Base-by-base conservation (phyloP, 2,797 vertebrate species). In the Merluccius polli region DNA sequence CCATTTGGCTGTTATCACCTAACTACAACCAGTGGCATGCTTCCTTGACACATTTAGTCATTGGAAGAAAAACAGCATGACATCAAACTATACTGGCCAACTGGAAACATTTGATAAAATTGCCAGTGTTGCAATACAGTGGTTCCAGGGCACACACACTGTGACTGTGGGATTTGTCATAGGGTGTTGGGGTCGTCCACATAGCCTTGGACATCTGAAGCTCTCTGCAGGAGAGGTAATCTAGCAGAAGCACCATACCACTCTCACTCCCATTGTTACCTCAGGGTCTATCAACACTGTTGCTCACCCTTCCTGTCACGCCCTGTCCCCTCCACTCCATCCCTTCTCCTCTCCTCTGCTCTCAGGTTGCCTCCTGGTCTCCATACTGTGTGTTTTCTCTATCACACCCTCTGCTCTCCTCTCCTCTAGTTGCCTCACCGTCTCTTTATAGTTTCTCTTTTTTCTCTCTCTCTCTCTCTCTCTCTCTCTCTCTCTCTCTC, bases 151-250 rank as follows among this genome's bases (percentile, higher is more conserved):
- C 41, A 15, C 41, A 44, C 44, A 18, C 44, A 4, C 44, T 15
- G 4, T 38, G 36, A 4, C 4, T 70, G 18, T 59, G 32, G 29
- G 77, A 73, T 77, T 80, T 63, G 72, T 0, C 44, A 5, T 38
- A 74, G 70, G 76, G 75, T 71, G 72, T 77, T 71, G 75, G 59
- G 33, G 24, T 81, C 75, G 71, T 31, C 15, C 12, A 27, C 36
- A 33, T 44, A 68, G 27, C 41, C 36, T 44, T 75, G 15, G 30
- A 67, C 33, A 31, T 69, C 33, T 11, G 69, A 30, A 24, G 68
- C 8, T 18, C 27, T 24, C 8, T 38, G 70, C 29, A 27, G 5
- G 27, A 7, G 69, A 76, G 76, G 76, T 82, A 11, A 72, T 73
- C 44, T 74, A 27, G 36, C 48, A 35, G 71, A 71, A 35, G 80